Conservation (phyloP, 2,113 vertebrate genomes). For the Nyctereutes procyonoides region DNA sequence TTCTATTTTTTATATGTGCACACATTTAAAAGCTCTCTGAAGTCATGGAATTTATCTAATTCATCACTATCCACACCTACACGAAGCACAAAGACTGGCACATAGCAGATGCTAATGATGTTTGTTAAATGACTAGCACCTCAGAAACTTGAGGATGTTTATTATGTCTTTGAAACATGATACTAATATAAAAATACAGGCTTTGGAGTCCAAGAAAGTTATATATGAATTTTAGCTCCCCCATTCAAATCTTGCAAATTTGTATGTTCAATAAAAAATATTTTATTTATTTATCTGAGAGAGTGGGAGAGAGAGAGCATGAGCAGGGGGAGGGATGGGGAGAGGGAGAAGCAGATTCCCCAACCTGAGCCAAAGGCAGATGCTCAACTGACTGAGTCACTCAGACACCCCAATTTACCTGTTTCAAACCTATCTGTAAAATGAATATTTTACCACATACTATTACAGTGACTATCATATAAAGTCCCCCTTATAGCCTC, state of each 20-base stretch:
- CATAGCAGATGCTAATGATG: neutral
- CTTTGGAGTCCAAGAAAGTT: neutral
- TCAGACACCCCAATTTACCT: neutral
- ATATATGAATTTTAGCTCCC: neutral
- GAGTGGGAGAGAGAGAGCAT: too few species aligned
- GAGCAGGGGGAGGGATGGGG: too few species aligned
- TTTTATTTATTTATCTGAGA: too few species aligned
- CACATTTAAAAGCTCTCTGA: neutral
- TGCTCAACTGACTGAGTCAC: too few species aligned
- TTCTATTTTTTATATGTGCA: neutral
- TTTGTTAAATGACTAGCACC: neutral
- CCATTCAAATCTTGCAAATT: neutral
- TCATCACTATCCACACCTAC: neutral
- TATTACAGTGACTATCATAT: neutral
- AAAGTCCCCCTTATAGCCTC: neutral
- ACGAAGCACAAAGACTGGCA: neutral
- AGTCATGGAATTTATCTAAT: neutral
- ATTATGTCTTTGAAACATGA: neutral
- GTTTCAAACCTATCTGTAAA: neutral
- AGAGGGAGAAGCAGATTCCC: too few species aligned
- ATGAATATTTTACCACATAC: neutral
- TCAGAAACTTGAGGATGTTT: neutral
- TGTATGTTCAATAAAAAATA: neutral
- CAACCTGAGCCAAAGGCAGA: too few species aligned
- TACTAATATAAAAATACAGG: neutral